These are phyloP conservation scores for Thaleichthys pacificus DNA, from an alignment of 2,797 vertebrate genomes.

Conservation along the genomic window DNA sequence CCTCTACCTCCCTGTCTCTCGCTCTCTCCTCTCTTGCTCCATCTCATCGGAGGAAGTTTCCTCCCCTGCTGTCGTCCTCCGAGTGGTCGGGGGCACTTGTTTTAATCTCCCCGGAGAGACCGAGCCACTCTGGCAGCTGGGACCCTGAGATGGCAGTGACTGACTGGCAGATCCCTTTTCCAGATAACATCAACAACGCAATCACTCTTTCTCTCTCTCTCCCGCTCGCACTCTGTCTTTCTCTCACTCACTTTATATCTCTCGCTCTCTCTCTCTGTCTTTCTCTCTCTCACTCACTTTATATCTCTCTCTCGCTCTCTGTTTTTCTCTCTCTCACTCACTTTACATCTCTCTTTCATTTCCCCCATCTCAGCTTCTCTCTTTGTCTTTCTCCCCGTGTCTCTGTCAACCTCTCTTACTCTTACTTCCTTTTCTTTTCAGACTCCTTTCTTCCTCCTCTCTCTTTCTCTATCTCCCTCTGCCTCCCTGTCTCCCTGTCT, in stretches of 20 bases:
- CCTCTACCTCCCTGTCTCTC: background rate
- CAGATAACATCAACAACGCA: background rate
- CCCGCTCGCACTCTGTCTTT: background rate
- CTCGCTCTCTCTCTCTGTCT: background rate
- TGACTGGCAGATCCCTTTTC: background rate
- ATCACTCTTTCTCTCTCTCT: background rate
- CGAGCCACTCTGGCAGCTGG: background rate
- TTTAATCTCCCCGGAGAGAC: background rate
- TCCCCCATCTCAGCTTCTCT: conserved; percentile 16
- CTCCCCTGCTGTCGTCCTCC: too few relatives aligned
- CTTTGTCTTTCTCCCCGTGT: background rate
- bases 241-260: background rate
- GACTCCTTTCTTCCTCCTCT: too few relatives aligned
- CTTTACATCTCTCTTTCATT: conserved; percentile 13
- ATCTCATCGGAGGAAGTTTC: background rate
- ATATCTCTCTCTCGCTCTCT: conserved; percentile 17
- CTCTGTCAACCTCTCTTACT: too few relatives aligned
- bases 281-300: background rate
- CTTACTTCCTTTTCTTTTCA: too few relatives aligned
- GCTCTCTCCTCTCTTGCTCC: background rate
- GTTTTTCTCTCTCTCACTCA: background rate
- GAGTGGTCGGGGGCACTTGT: too few relatives aligned
- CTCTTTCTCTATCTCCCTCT: too few relatives aligned
- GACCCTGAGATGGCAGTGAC: background rate
- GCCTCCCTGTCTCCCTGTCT: too few relatives aligned